These are phyloP conservation scores for Anser cygnoides DNA, from an alignment of 2,113 vertebrate species.

Conservation along the genomic window DNA sequence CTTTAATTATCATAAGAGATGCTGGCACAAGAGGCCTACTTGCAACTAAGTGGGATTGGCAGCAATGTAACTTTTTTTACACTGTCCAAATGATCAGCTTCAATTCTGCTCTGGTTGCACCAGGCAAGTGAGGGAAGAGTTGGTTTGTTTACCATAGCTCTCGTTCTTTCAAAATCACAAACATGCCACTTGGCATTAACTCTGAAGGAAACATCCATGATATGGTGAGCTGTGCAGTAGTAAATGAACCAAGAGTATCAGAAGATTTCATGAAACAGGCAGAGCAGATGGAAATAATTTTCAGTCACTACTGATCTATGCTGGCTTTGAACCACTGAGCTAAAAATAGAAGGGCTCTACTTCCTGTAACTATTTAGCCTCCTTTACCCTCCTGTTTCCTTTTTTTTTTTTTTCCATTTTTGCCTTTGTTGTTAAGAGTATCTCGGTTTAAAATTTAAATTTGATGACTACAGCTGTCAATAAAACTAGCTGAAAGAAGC, in stretches of 20 bases:
- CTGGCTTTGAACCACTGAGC: constrained; percentile 7
- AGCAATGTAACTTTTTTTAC: background rate
- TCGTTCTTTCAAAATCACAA: background rate
- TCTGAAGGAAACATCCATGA: background rate
- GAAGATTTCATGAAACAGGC: background rate
- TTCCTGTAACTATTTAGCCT: background rate
- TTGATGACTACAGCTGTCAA: background rate
- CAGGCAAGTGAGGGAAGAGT: background rate
- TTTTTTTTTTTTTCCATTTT: background rate
- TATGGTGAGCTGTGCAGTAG: background rate
- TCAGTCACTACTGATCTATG: background rate
- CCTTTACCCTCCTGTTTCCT: background rate
- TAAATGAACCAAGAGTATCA: background rate
- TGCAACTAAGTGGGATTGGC: background rate
- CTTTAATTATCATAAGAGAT: background rate
- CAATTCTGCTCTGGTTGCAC: background rate
- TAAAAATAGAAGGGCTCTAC: background rate
- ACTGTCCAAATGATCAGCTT: background rate
- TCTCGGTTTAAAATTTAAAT: background rate
- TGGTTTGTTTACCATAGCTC: background rate
- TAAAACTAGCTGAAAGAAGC: background rate
- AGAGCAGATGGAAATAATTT: constrained; percentile 33
- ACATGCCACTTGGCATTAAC: background rate
- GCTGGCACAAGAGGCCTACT: background rate
- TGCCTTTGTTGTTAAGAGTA: background rate